Evolutionary conservation across 2,113 vertebrate species (phyloP).

Genomic region (Aegithalos caudatus): DNA sequence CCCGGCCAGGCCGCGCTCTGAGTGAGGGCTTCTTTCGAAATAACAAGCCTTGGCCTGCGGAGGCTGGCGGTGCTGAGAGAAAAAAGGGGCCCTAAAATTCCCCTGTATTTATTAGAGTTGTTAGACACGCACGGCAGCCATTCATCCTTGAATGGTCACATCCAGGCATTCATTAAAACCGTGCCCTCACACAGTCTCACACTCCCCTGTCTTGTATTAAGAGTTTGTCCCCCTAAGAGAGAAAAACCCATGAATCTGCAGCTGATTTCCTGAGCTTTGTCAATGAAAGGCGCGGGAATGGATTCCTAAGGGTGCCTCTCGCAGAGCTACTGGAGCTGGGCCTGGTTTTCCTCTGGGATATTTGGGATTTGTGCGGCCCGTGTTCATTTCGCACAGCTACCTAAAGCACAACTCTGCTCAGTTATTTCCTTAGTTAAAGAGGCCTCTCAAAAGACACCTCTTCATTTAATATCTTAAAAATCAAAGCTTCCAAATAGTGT

Average conservation of each 20-base stretch:
- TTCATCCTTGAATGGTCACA: not conserved
- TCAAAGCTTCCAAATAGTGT: not conserved
- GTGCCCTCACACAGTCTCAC: rapidly evolving
- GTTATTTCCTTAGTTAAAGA: not conserved
- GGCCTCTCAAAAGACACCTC: not conserved
- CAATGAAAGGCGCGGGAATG: not conserved
- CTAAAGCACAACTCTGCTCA: too few relatives aligned
- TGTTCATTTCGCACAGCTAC: rapidly evolving
- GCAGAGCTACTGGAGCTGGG: not conserved
- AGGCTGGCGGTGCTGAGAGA: not conserved
- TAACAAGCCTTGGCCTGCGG: rapidly evolving
- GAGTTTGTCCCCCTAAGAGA: not conserved
- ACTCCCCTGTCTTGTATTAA: rapidly evolving
- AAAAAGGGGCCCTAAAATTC: rapidly evolving
- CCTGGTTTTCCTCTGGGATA: rapidly evolving
- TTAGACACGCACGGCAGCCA: rapidly evolving
- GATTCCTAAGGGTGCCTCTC: not conserved
- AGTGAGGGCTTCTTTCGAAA: rapidly evolving
- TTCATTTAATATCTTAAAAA: not conserved
- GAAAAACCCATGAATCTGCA: not conserved
- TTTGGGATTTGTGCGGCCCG: not conserved
- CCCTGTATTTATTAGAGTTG: rapidly evolving
- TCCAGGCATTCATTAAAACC: rapidly evolving
- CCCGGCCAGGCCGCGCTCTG: rapidly evolving
- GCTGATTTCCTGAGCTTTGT: not conserved